phyloP scores from a whole-genome alignment of 2,888 invertebrate species.

The Arctia plantaginis region DNA sequence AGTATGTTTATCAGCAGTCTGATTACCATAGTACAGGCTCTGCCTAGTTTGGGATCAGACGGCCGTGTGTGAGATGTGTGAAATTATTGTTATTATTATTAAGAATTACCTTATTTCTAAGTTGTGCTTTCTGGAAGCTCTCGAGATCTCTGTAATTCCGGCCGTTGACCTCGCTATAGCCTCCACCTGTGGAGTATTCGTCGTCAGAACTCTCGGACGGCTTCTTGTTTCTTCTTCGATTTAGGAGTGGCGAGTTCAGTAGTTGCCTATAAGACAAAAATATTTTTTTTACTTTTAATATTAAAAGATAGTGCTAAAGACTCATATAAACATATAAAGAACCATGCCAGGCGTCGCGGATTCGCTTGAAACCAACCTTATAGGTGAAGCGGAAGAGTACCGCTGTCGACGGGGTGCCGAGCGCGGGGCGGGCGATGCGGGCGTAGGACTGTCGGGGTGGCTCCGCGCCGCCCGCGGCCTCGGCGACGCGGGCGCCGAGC shows the following conservation, averaged over 20 bases:
- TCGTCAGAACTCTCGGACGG: conserved; percentile 94
- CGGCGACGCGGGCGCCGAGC: conserved; percentile 84
- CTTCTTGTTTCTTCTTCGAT: conserved; percentile 91
- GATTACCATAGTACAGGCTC: too few relatives aligned
- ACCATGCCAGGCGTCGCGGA: not conserved
- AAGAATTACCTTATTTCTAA: conserved; percentile 93
- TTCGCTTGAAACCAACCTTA: conserved; percentile 72
- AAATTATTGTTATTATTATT: too few relatives aligned
- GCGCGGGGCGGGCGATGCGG: conserved; percentile 70
- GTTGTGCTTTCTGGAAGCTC: conserved; percentile 96
- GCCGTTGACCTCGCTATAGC: conserved; percentile 86
- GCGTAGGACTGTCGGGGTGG: conserved; percentile 76
- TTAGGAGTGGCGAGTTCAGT: conserved; percentile 94
- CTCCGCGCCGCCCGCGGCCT: conserved; percentile 92
- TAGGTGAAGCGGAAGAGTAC: conserved; percentile 93
- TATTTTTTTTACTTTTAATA: too few relatives aligned
- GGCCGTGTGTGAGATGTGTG: too few relatives aligned
- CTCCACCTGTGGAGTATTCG: conserved; percentile 83
- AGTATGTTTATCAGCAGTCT: too few relatives aligned
- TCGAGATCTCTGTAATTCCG: conserved; percentile 94
- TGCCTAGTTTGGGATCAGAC: too few relatives aligned
- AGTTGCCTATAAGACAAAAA: conserved; percentile 85
- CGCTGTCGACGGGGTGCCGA: conserved; percentile 79
- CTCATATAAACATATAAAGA: not conserved
- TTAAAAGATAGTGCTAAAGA: not conserved